Conservation (phyloP, 2,888 invertebrate genomes). For the Crematogaster levior region DNA sequence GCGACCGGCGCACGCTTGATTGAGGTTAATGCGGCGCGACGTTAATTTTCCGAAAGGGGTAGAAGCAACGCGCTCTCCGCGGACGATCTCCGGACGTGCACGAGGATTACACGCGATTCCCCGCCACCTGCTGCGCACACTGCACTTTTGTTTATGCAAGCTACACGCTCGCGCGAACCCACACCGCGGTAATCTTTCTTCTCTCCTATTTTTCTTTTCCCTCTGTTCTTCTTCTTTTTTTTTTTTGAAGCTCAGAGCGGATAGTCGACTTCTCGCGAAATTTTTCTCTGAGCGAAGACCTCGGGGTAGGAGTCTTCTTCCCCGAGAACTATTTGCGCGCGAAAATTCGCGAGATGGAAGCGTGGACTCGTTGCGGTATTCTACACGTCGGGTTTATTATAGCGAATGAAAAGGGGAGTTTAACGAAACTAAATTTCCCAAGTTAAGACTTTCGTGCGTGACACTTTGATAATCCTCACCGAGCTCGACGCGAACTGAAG, state of each 20-base stretch:
- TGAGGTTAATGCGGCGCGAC: conserved; percentile 51
- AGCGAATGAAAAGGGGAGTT: neutral
- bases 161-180: conserved; percentile 68
- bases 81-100: conserved; percentile 62
- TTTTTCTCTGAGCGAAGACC: neutral
- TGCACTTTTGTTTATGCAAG: conserved; percentile 79
- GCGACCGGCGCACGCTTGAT: conserved; percentile 31
- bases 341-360: neutral
- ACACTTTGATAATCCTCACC: neutral
- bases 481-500: neutral
- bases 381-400: too few species aligned
- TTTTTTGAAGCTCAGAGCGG: neutral
- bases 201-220: neutral
- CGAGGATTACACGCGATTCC: conserved; percentile 74
- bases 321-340: conserved; percentile 17
- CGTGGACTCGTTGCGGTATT: neutral
- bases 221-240: neutral
- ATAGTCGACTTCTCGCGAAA: neutral
- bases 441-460: neutral
- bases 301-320: too few species aligned
- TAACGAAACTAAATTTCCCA: neutral
- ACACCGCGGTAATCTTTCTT: conserved; percentile 16
- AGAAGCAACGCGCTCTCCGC: conserved; percentile 52
- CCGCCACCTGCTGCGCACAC: conserved; percentile 79
- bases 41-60: conserved; percentile 45